Evolutionary conservation across 2,797 vertebrate genomes (phyloP).

Genomic region (Labeo calbasu): DNA sequence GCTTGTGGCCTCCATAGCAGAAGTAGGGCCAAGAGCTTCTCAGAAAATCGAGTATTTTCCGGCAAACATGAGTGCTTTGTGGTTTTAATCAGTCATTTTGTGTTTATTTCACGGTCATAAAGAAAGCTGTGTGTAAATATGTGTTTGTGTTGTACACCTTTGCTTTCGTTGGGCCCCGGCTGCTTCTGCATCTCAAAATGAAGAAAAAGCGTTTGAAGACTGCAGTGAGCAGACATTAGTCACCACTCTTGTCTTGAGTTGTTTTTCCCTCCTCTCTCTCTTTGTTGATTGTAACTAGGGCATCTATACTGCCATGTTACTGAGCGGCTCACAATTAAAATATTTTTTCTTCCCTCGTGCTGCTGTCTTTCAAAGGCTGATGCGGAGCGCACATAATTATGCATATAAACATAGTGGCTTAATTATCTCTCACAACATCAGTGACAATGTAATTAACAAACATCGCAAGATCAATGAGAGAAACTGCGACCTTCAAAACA

Average conservation of each 20-base stretch:
- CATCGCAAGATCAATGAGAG: slow-evolving; percentile 99
- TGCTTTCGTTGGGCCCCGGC: slow-evolving; percentile 56
- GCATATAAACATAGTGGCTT: slow-evolving; percentile 99
- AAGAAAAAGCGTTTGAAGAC: slow-evolving; percentile 72
- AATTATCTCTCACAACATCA: slow-evolving; percentile 99
- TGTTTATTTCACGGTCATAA: slow-evolving; percentile 71
- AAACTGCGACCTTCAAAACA: slow-evolving; percentile 99
- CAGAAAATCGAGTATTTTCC: slow-evolving; percentile 74
- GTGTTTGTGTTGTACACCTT: slow-evolving; percentile 73
- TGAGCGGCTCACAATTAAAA: slow-evolving; percentile 84
- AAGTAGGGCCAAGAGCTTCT: slow-evolving; percentile 71
- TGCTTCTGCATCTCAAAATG: slow-evolving; percentile 72
- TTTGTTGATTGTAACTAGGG: slow-evolving; percentile 88
- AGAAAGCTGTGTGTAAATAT: slow-evolving; percentile 73
- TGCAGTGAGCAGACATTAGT: slow-evolving; percentile 73
- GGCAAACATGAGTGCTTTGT: slow-evolving; percentile 70
- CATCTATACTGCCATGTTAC: slow-evolving; percentile 84
- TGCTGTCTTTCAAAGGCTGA: slow-evolving; percentile 90
- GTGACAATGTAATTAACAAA: slow-evolving; percentile 99
- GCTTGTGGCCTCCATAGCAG: slow-evolving; percentile 65
- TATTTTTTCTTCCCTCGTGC: slow-evolving; percentile 69
- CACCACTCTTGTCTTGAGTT: slow-evolving; percentile 74
- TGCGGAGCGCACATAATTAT: slow-evolving; percentile 98
- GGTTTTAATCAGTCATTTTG: slow-evolving; percentile 82
- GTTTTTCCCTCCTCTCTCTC: slow-evolving; percentile 69